Base-by-base conservation (phyloP, 2,888 invertebrate species). In the Drosophila cognata region DNA sequence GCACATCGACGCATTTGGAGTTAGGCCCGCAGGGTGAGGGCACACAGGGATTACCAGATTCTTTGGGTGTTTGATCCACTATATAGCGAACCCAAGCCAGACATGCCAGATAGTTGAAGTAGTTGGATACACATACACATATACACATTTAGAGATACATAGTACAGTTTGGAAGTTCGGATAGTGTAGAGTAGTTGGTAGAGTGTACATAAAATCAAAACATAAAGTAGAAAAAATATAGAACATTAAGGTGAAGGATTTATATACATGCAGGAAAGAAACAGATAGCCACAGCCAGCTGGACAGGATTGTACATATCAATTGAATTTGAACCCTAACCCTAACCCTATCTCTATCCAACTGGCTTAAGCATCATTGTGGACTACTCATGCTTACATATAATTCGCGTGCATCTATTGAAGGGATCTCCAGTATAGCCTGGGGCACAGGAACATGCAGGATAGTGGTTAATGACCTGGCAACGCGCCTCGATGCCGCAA, bases 11-110 rank as follows among this genome's bases (percentile, higher is more conserved):
- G 94, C 98, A 98, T 93, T 97, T 96, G 58, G 97, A 97, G 93
- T 97, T 96, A 63, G 96, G 95, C 77, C 97, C 97, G 92, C 97
- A 98, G 28, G 97, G 97, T 78, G 97, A 96, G 70, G 97, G 97
- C 79, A 96, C 93, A 92, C 98, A 98, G 59, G 97, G 97, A 93
- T 97, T 96, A 91, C 94, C 95, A 81, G 94, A 94, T 75, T 95
- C 95, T 92, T 94, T 84, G 90, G 93, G 92, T 91, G 91, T 90
- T 89, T 87, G 86, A 90, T 93, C 94, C 94, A 94, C 92, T 92
- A 91, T 77, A 76, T 80, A 85, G 79, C 81, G 63, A 71, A 72
- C 70, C 82, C 58, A 55, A 74, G 59, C 38, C 57, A 51, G 69
- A 56, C 68, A 68, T 77, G 71, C 64, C 75, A 81, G 78, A 78